phyloP scores from a whole-genome alignment of 2,888 invertebrate species.

The Drosophila hamatofila region DNA sequence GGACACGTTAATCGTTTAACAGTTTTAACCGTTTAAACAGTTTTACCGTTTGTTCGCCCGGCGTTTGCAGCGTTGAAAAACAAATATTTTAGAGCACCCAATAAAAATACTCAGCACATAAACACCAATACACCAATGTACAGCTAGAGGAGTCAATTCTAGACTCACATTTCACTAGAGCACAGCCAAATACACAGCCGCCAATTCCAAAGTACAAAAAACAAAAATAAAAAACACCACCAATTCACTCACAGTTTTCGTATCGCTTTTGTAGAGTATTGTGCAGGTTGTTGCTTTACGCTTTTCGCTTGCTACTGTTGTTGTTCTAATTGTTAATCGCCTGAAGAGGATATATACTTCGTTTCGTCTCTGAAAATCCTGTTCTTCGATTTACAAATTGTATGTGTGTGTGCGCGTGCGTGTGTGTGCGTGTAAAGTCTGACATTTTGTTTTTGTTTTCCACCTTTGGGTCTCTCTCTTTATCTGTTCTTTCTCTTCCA shows the following conservation, averaged over 20 bases:
- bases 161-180: slow-evolving; percentile 36
- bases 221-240: slow-evolving; percentile 16
- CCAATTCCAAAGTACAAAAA: slow-evolving; percentile 6
- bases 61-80: slow-evolving; percentile 41
- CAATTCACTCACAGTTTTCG: slow-evolving; percentile 39
- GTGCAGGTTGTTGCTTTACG: slow-evolving; percentile 46
- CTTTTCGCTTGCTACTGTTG: slow-evolving; percentile 40
- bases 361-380: slow-evolving; percentile 27
- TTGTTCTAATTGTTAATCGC: slow-evolving; percentile 40
- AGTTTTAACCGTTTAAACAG: slow-evolving; percentile 31
- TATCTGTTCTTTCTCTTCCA: slow-evolving; percentile 51
- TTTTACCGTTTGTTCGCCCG: slow-evolving; percentile 26
- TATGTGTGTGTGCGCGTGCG: slow-evolving; percentile 4
- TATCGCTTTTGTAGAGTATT: slow-evolving; percentile 53
- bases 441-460: slow-evolving; percentile 28
- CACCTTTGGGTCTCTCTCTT: slow-evolving; percentile 42
- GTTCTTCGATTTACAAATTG: slow-evolving; percentile 20
- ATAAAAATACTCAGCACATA: slow-evolving; percentile 25
- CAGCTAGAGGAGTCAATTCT: slow-evolving; percentile 13
- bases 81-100: slow-evolving; percentile 22
- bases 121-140: slow-evolving; percentile 30
- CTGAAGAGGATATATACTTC: slow-evolving; percentile 28
- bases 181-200: slow-evolving; percentile 47
- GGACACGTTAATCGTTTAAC: slow-evolving; percentile 47
- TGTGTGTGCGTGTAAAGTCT: slow-evolving; percentile 24